phyloP scores from a whole-genome alignment of 2,888 invertebrate genomes.

The Andrena chrysosceles region DNA sequence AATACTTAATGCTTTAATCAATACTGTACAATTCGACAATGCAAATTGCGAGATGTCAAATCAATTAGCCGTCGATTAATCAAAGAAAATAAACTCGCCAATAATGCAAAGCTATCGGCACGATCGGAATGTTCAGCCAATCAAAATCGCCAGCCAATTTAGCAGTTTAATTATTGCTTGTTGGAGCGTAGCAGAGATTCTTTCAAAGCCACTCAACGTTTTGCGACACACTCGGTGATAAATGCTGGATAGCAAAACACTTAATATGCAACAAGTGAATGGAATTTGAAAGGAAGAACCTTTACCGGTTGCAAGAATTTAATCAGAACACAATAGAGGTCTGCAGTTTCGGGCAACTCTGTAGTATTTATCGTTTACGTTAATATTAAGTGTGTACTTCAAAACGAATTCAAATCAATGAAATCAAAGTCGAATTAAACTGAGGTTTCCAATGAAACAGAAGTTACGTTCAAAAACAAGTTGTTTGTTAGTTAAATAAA shows the following conservation, averaged over 20 bases:
- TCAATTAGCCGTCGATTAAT: conserved; percentile 30
- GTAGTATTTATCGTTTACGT: background rate
- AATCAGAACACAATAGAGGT: background rate
- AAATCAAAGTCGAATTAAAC: conserved; percentile 29
- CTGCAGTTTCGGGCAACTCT: background rate
- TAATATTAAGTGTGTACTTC: background rate
- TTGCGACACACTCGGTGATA: background rate
- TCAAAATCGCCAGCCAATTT: conserved; percentile 21
- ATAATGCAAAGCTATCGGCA: conserved; percentile 3
- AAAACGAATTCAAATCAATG: conserved; percentile 2
- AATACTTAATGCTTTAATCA: background rate
- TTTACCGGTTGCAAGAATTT: background rate
- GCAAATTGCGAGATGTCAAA: background rate
- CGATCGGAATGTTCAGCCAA: conserved; percentile 25
- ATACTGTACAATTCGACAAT: background rate
- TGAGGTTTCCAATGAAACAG: conserved; percentile 29
- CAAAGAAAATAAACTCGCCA: background rate
- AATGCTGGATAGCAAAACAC: background rate
- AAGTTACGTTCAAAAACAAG: conserved; percentile 24
- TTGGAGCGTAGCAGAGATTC: background rate
- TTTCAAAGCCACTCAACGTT: background rate
- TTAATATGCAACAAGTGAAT: background rate
- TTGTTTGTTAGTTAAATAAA: too few species aligned
- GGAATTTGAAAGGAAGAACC: background rate
- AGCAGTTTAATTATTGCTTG: conserved; percentile 15